A percentile compares a stretch with the other conserved stretches of the same genome.
Evolutionary conservation across 2,888 invertebrate genomes (phyloP).

Genomic region (Dryobota labecula): DNA sequence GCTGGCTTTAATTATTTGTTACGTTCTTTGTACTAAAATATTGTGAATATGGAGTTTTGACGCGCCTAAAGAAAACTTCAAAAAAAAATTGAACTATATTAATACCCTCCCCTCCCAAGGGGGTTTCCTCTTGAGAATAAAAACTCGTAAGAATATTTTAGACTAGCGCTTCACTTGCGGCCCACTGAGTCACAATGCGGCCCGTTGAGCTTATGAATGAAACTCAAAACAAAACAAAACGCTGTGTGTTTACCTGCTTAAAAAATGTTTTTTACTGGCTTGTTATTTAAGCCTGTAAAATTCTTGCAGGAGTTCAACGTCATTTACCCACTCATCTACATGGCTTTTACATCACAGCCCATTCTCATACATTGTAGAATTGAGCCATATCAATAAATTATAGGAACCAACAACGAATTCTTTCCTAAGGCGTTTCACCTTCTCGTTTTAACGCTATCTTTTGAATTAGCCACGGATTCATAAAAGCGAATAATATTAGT

Average conservation of each 20-base stretch:
- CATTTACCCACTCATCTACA: background rate
- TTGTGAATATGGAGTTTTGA: constrained; percentile 25
- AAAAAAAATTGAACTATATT: constrained; percentile 9
- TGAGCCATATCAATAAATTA: constrained; percentile 27
- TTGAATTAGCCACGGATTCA: constrained; percentile 6
- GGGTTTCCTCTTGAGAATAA: too few species aligned
- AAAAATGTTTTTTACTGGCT: constrained; percentile 7
- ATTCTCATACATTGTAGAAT: constrained; percentile 16
- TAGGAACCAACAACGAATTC: constrained; percentile 58
- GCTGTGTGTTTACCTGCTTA: background rate
- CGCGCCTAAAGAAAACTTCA: constrained; percentile 41
- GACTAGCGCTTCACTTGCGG: background rate
- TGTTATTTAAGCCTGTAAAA: constrained; percentile 6
- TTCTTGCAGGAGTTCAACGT: background rate
- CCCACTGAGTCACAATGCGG: background rate
- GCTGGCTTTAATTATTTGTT: constrained; percentile 60
- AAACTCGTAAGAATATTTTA: constrained; percentile 17
- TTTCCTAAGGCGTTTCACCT: constrained; percentile 19
- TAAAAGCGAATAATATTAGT: background rate
- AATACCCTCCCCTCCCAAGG: too few species aligned
- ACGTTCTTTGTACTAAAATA: constrained; percentile 39
- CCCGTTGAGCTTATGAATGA: constrained; percentile 13
- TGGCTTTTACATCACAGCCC: background rate
- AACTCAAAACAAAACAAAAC: constrained; percentile 20
- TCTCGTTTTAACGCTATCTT: constrained; percentile 6